Percentiles rank a stretch among this genome's conserved stretches.
Evolutionary conservation across 2,113 vertebrate species (phyloP).

Genomic region (Recurvirostra avosetta): DNA sequence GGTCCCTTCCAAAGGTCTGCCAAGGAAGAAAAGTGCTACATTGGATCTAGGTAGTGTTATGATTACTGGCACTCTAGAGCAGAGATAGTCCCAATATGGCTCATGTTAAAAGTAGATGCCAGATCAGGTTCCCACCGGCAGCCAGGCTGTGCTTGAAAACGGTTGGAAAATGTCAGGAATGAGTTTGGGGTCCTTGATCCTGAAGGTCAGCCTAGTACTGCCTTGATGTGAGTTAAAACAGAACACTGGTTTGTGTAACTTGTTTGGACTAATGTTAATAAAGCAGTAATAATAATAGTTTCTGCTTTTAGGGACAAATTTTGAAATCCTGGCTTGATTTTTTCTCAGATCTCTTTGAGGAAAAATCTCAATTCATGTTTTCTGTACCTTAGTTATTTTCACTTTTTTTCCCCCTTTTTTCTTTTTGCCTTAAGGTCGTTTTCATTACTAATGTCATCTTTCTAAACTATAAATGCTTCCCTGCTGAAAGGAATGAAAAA

Average conservation of each 20-base stretch:
- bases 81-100: neutral
- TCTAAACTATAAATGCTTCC: neutral
- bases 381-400: neutral
- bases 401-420: neutral
- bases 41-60: neutral
- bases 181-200: neutral
- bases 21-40: neutral
- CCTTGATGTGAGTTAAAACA: neutral
- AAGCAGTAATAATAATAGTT: neutral
- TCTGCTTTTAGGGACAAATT: neutral
- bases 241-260: neutral
- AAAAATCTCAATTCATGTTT: neutral
- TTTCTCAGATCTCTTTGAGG: neutral
- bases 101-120: neutral
- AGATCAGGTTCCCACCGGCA: neutral
- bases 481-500: constrained; percentile 46
- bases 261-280: neutral
- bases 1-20: neutral
- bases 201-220: neutral
- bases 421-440: neutral
- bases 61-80: neutral
- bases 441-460: neutral
- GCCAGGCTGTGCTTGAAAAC: neutral
- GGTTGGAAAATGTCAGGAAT: neutral
- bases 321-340: neutral